These are phyloP conservation scores for Pelmatolapia mariae DNA, from an alignment of 2,113 vertebrate genomes.

Conservation along the genomic window DNA sequence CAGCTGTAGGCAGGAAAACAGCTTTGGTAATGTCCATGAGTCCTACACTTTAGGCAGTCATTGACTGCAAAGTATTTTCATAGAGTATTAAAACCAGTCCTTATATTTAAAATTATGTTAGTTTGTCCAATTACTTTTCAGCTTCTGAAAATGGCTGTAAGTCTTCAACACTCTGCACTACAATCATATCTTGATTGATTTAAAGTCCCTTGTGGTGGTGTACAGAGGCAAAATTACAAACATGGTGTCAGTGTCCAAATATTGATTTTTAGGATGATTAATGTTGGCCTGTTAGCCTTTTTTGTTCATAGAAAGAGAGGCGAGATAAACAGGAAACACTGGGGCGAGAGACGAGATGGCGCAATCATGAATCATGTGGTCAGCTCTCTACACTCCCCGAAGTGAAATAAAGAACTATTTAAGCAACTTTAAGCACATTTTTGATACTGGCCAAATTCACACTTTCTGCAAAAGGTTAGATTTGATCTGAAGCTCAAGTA, in stretches of 20 bases:
- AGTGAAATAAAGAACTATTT: background rate
- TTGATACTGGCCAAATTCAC: background rate
- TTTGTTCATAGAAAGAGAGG: background rate
- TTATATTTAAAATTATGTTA: background rate
- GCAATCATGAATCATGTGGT: background rate
- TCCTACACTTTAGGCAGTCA: background rate
- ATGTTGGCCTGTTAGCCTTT: background rate
- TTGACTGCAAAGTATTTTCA: background rate
- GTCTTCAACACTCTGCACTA: background rate
- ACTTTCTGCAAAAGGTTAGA: background rate
- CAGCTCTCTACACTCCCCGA: background rate
- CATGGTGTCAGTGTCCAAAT: background rate
- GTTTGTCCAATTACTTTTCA: background rate
- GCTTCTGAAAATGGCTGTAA: background rate
- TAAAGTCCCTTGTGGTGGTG: background rate
- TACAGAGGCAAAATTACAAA: background rate
- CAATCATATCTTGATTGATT: background rate
- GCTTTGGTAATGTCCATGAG: background rate
- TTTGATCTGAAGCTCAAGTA: background rate
- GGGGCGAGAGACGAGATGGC: background rate
- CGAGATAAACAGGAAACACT: background rate
- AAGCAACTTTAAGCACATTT: background rate
- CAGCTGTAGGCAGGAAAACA: background rate
- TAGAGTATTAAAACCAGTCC: background rate
- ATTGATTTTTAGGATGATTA: background rate